Evolutionary conservation across 2,797 vertebrate species (phyloP).

Genomic region (Scyliorhinus canicula): DNA sequence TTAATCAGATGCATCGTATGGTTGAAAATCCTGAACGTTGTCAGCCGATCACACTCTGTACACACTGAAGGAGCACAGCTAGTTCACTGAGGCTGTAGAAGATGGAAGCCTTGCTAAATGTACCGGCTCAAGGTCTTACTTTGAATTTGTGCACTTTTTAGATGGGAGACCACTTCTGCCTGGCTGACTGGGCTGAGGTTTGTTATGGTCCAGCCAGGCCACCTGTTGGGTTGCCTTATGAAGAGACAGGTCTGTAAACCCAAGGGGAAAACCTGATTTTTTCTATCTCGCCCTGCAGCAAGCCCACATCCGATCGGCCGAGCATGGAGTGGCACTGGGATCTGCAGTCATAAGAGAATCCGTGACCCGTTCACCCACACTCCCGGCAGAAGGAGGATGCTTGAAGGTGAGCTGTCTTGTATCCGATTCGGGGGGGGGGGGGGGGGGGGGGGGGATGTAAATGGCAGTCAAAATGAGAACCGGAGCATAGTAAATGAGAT

Average conservation of each 20-base stretch:
- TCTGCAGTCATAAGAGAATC: slow-evolving; percentile 26
- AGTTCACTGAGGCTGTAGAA: background rate
- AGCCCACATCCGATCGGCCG: slow-evolving; percentile 5
- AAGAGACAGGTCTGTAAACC: background rate
- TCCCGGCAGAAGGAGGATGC: slow-evolving; percentile 21
- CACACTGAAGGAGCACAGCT: background rate
- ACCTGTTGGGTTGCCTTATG: background rate
- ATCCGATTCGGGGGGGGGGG: background rate
- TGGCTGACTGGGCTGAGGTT: background rate
- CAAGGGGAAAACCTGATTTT: background rate
- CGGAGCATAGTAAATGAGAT: background rate
- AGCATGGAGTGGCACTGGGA: slow-evolving; percentile 26
- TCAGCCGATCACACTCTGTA: background rate
- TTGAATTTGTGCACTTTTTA: background rate
- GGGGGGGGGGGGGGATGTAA: too few relatives aligned
- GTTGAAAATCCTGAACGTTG: background rate
- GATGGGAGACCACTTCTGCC: background rate
- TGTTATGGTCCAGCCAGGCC: background rate
- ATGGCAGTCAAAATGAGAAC: background rate
- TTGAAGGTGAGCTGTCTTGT: slow-evolving; percentile 17
- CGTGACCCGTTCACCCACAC: slow-evolving; percentile 29
- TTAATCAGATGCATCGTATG: background rate
- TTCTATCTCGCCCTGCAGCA: slow-evolving; percentile 25
- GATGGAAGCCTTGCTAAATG: background rate
- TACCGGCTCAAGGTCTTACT: background rate